Evolutionary conservation across 2,888 invertebrate species (phyloP).

Genomic region (Myopa tessellatipennis): DNA sequence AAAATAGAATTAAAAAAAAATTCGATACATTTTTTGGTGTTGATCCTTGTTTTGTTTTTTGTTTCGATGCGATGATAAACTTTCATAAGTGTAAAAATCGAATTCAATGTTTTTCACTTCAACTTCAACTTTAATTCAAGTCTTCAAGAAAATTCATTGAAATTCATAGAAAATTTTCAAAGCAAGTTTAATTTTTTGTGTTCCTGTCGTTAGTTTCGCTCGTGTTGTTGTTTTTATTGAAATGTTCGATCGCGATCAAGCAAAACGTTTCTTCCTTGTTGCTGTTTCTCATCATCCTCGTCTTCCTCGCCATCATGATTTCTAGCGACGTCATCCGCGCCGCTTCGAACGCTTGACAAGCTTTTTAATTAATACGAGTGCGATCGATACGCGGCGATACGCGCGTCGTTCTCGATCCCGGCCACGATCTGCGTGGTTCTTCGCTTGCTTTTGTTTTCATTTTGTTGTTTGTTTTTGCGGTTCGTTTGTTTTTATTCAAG

Average conservation of each 20-base stretch:
- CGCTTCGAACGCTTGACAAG: slow-evolving; percentile 26
- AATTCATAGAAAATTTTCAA: slow-evolving; percentile 10
- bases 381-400: slow-evolving; percentile 33
- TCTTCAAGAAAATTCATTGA: not conserved
- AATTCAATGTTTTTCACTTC: too few relatives aligned
- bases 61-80: not conserved
- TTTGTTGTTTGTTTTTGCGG: slow-evolving; percentile 12
- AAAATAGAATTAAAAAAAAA: not conserved
- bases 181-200: not conserved
- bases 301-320: not conserved
- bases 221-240: too few relatives aligned
- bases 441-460: not conserved
- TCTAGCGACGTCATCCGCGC: not conserved
- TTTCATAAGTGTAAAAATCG: too few relatives aligned
- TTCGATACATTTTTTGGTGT: not conserved
- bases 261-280: slow-evolving; percentile 16
- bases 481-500: slow-evolving; percentile 31
- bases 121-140: not conserved
- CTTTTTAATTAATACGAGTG: slow-evolving; percentile 37
- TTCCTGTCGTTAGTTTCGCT: too few relatives aligned
- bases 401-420: slow-evolving; percentile 15
- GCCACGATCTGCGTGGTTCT: not conserved
- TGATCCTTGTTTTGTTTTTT: not conserved
- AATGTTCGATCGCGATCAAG: not conserved
- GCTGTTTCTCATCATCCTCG: not conserved